Base-by-base conservation (phyloP, 2,113 vertebrate genomes). In the Sinosuthora webbiana region DNA sequence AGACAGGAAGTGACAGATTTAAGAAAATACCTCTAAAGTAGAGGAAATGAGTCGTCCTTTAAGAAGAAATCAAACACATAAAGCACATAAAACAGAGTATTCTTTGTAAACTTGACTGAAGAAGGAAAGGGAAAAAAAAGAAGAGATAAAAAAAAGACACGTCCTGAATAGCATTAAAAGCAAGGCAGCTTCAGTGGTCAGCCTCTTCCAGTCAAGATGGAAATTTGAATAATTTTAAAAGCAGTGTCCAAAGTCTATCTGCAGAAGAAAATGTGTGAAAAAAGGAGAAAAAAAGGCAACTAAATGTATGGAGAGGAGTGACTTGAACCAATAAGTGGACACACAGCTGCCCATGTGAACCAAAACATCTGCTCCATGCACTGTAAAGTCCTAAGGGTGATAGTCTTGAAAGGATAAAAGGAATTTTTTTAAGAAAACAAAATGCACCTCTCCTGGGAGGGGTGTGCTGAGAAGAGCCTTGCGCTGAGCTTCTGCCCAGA, bases 1-100 rank as follows among this genome's bases (percentile, higher is more conserved):
- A 97, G 93, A 83, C 80, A 89, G 94, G 88, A 97, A 97, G 94
- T 91, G 96, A 92, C 93, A 94, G 87, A 95, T 93, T 95, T 94
- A 65, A 95, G 94, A 96, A 97, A 96, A 96, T 91, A 91, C 89
- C 67, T 93, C 92, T 95, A 35, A 95, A 96, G 91, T 64, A 86
- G 76, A 94, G 95, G 95, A 97, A 97, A 95, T 97, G 96, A 95
- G 90, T 96, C 0, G 81, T 90, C 88, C 74, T 96, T 94, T 83
- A 96, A 94, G 88, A 76, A 90, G 74, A 94, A 95, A 95, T 85
- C 79, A 91, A 84, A 94, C 52, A 94, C 23, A 83, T 73, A 88
- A 93, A 91, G 75, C 65, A 90, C 41, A 79, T 73, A 94, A 95
- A 80, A 96, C 90, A 97, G 55, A 88, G 83, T 78, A 93, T 83